Base-by-base conservation (phyloP, 2,888 invertebrate genomes). In the Rhamphomyia laevipes region DNA sequence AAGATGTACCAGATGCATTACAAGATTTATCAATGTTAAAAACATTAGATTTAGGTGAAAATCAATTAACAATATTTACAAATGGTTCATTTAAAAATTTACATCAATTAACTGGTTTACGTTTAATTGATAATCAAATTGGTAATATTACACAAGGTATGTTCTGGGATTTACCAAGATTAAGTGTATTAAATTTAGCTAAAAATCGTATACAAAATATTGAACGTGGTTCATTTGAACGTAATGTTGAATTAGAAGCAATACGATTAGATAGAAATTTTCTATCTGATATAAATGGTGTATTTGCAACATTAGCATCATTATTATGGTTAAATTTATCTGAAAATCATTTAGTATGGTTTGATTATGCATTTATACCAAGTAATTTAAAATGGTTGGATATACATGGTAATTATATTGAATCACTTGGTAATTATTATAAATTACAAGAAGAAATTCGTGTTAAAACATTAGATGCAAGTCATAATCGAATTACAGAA, bases 291-390 rank as follows among this genome's bases (percentile, higher is more conserved):
- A 86, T 93, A 58, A 91, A 92, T 70, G 90, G 90, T 9, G 86
- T 90, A 30, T 88, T 93, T 65, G 83, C 89, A 42, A 85, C 88
- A 48, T 73, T 93, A 15, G 81, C 86, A 7, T 86, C 84, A 56
- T 75, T 93, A 53, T 74, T 90, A 63, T 86, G 91, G 84, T 73
- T 93, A 53, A 92, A 92, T 71, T 75, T 93, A 47, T 90, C 90
- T 30, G 88, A 89, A 73, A 92, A 93, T 74, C 88, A 88, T 73
- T 74, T 93, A 62, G 86, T 87, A 57, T 89, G 89, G 88, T 92
- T 93, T 69, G 92, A 92, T 70, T 92, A 89, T 67, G 90, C 91
- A 47, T 88, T 92, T 67, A 84, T 93, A 59, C 92, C 92, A 33
- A 84, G 83, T 56, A 89, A 87, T 69, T 74, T 93, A 49, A 87